Conservation (phyloP, 2,797 vertebrate genomes). For the Sandelia bainsii region DNA sequence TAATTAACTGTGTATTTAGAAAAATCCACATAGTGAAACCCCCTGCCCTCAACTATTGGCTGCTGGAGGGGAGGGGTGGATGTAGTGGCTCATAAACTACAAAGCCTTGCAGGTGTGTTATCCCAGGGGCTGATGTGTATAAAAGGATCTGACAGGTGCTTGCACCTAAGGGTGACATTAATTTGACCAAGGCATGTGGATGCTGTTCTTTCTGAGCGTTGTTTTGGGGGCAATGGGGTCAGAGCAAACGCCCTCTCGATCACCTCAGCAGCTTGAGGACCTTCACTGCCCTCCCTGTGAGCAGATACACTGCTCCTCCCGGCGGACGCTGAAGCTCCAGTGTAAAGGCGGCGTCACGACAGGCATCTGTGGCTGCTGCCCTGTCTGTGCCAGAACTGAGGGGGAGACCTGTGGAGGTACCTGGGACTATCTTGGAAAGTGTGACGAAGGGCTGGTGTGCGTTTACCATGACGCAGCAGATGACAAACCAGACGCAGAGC, state of each 20-base stretch:
- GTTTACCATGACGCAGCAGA: slow-evolving; percentile 59
- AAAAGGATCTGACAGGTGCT: slow-evolving; percentile 52
- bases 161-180: slow-evolving; percentile 25
- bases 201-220: slow-evolving; percentile 47
- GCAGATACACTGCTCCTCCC: slow-evolving; percentile 80
- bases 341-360: slow-evolving; percentile 81
- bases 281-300: slow-evolving; percentile 83
- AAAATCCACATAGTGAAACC: slow-evolving; percentile 42
- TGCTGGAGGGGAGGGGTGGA: slow-evolving; percentile 73
- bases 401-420: slow-evolving; percentile 81
- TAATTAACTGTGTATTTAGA: slow-evolving; percentile 69
- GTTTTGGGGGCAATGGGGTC: slow-evolving; percentile 47
- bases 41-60: slow-evolving; percentile 77
- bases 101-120: slow-evolving; percentile 26
- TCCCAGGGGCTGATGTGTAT: slow-evolving; percentile 40
- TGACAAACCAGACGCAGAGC: slow-evolving; percentile 51
- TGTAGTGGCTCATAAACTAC: slow-evolving; percentile 62
- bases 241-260: slow-evolving; percentile 12
- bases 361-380: slow-evolving; percentile 83
- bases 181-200: slow-evolving; percentile 45
- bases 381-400: slow-evolving; percentile 71
- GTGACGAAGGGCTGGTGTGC: slow-evolving; percentile 81
- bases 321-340: slow-evolving; percentile 71
- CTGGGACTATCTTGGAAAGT: slow-evolving; percentile 85
- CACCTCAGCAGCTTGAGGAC: slow-evolving; percentile 63